Base-by-base conservation (phyloP, 2,113 vertebrate species). In the Atherinomorus stipes region DNA sequence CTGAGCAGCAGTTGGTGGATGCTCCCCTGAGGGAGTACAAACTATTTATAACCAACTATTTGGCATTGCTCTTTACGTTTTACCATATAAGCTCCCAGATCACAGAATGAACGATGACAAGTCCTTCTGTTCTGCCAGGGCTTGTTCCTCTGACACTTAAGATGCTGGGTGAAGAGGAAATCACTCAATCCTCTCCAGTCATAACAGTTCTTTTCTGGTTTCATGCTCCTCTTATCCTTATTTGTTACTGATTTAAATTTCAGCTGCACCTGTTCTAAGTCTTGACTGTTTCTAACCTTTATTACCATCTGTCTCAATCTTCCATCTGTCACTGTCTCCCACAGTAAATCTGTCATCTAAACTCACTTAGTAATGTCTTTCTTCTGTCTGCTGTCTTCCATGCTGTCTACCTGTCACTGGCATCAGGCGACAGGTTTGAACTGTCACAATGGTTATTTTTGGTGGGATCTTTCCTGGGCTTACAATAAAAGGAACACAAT, bases 381-480 rank as follows among this genome's bases (percentile, higher is more conserved):
- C 58, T 65, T 28, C 52, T 26, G 6, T 54, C 38, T 73, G 11
- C 40, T 11, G 13, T 58, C 19, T 57, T 59, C 51, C 71, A 18
- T 56, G 37, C 44, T 53, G 40, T 68, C 19, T 68, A 26, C 53
- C 74, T 71, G 73, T 77, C 73, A 64, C 23, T 18, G 50, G 26
- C 45, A 31, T 64, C 66, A 78, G 52, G 44, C 68, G 52, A 74
- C 60, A 78, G 66, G 60, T 70, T 85, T 81, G 47, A 71, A 65
- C 54, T 53, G 63, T 81, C 85, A 80, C 47, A 52, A 57, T 40
- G 60, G 25, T 49, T 49, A 23, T 80, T 44, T 60, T 65, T 38
- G 31, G 31, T 47, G 21, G 51, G 61, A 44, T 1, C 63, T 49
- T 72, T 64, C 31, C 25, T 12, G 25, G 5, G 51, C 37, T 76